Conservation (phyloP, 1,140 invertebrate genomes). For the Aethina tumida region DNA sequence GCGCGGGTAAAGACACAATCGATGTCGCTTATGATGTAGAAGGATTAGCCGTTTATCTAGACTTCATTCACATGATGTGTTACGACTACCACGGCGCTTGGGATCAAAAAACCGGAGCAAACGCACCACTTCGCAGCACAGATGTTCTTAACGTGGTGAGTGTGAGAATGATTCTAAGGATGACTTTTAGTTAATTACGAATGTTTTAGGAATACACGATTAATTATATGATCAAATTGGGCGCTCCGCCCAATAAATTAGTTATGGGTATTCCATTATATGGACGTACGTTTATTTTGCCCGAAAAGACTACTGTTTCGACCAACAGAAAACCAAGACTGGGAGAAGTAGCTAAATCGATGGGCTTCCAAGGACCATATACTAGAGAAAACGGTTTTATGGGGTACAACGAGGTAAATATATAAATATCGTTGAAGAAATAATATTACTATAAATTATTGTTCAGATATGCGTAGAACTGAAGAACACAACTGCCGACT, state of each 20-base stretch:
- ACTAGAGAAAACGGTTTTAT: conserved; percentile 76
- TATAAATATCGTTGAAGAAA: not conserved
- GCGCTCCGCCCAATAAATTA: conserved; percentile 63
- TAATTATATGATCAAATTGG: conserved; percentile 60
- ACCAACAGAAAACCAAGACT: conserved; percentile 36
- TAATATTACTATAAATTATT: conserved; percentile 8
- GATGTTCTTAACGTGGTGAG: conserved; percentile 52
- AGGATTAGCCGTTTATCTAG: conserved; percentile 59
- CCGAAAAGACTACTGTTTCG: conserved; percentile 16
- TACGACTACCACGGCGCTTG: conserved; percentile 85
- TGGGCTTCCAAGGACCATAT: conserved; percentile 62
- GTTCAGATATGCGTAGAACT: conserved; percentile 51
- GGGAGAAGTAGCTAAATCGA: conserved; percentile 39
- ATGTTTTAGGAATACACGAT: conserved; percentile 57
- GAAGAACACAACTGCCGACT: conserved; percentile 38
- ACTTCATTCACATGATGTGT: conserved; percentile 81
- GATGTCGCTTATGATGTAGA: conserved; percentile 66
- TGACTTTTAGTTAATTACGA: not conserved
- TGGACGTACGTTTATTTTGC: conserved; percentile 65
- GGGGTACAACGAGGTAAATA: conserved; percentile 69
- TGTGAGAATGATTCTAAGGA: too few species aligned
- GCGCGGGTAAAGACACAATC: conserved; percentile 59
- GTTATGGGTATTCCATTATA: conserved; percentile 77
- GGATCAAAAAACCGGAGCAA: conserved; percentile 64
- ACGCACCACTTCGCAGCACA: conserved; percentile 50